Percentiles rank a stretch among this genome's conserved stretches.
These are phyloP conservation scores for Drosophila setosimentum DNA, from an alignment of 2,888 invertebrate genomes.

Conservation along the genomic window DNA sequence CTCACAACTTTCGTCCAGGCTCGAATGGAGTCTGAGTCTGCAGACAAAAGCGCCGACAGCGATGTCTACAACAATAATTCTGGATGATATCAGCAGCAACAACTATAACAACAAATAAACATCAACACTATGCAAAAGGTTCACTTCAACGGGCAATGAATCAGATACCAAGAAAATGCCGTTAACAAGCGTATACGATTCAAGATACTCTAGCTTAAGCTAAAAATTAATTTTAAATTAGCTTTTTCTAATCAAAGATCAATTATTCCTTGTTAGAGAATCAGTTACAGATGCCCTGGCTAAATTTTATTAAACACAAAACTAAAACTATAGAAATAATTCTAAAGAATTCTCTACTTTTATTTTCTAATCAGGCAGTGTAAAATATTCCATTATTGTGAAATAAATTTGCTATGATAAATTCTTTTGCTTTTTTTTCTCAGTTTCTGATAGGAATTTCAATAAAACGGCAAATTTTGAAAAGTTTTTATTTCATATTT, in stretches of 20 bases:
- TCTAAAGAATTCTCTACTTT: too few species aligned
- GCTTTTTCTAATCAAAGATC: background rate
- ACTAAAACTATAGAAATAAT: too few species aligned
- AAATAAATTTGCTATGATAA: too few species aligned
- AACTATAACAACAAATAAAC: conserved; percentile 29
- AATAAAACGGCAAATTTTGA: too few species aligned
- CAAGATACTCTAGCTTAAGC: conserved; percentile 4
- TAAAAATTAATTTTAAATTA: background rate
- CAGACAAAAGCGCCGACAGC: conserved; percentile 72
- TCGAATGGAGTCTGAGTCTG: conserved; percentile 74
- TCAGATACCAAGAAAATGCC: conserved; percentile 52
- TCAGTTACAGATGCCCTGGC: background rate
- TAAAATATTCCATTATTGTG: too few species aligned
- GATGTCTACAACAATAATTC: conserved; percentile 66
- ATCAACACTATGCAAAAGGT: conserved; percentile 62
- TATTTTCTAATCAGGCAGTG: too few species aligned
- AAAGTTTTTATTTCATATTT: too few species aligned
- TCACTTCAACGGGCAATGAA: conserved; percentile 74
- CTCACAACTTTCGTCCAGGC: conserved; percentile 32
- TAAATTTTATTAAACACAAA: background rate
- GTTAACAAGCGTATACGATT: background rate
- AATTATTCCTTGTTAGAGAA: background rate
- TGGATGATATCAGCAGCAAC: conserved; percentile 58
- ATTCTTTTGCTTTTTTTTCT: too few species aligned
- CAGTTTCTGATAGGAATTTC: too few species aligned